Evolutionary conservation across 2,888 invertebrate genomes (phyloP).

Genomic region (Colletes collaris): DNA sequence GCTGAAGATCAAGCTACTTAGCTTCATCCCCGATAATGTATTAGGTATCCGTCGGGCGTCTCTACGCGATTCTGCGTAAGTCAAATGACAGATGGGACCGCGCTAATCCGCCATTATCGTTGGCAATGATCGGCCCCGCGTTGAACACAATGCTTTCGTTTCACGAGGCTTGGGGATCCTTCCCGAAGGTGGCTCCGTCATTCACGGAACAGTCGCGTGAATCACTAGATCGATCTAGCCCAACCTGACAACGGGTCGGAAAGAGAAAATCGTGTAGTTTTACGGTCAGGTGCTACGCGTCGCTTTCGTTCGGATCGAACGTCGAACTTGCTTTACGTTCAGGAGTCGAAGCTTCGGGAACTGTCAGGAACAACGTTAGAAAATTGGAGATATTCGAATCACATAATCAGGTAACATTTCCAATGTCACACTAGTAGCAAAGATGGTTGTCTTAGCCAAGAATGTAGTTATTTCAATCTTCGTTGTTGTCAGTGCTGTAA

Average conservation of each 20-base stretch:
- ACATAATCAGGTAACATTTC: too few relatives aligned
- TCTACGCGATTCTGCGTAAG: slow-evolving; percentile 55
- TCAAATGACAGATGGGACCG: slow-evolving; percentile 79
- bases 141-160: slow-evolving; percentile 75
- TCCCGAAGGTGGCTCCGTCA: slow-evolving; percentile 60
- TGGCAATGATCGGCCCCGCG: slow-evolving; percentile 78
- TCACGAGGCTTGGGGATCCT: slow-evolving; percentile 75
- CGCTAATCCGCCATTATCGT: slow-evolving; percentile 81
- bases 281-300: slow-evolving; percentile 12
- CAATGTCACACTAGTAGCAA: too few relatives aligned
- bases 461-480: too few relatives aligned
- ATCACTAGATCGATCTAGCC: slow-evolving; percentile 50
- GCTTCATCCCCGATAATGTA: slow-evolving; percentile 27
- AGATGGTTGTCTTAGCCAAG: too few relatives aligned
- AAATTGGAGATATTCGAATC: too few relatives aligned
- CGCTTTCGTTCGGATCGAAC: neutral
- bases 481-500: too few relatives aligned
- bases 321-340: neutral
- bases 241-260: slow-evolving; percentile 16
- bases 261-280: slow-evolving; percentile 37
- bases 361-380: too few relatives aligned
- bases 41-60: slow-evolving; percentile 22
- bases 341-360: neutral
- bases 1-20: slow-evolving; percentile 28
- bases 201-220: slow-evolving; percentile 66